Evolutionary conservation across 2,113 vertebrate genomes (phyloP).

Genomic region (Ornithorhynchus anatinus): DNA sequence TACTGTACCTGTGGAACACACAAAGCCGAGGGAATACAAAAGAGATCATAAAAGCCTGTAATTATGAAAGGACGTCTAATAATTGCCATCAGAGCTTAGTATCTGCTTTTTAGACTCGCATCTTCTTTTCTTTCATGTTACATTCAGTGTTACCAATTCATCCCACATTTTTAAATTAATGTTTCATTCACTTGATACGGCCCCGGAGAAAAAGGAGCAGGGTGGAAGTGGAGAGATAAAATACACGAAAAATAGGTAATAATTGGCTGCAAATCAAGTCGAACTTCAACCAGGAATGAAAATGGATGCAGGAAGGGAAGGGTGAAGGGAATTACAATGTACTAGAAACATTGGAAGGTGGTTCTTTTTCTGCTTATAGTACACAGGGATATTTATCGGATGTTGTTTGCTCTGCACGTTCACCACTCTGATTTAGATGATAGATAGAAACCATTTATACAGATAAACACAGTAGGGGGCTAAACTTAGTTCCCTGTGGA

Average conservation of each 20-base stretch:
- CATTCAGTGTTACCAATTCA: conserved; percentile 55
- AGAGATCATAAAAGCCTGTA: background rate
- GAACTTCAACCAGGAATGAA: conserved; percentile 42
- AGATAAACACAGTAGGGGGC: conserved; percentile 75
- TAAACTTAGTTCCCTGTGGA: conserved; percentile 72
- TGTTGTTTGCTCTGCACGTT: conserved; percentile 57
- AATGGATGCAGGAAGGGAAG: conserved; percentile 21
- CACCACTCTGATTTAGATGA: conserved; percentile 76
- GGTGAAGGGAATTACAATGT: conserved; percentile 29
- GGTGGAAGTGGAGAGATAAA: conserved; percentile 31
- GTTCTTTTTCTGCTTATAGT: conserved; percentile 29
- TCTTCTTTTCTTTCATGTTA: conserved; percentile 58
- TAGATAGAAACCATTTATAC: conserved; percentile 79
- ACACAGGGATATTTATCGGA: conserved; percentile 47
- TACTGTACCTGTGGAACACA: background rate
- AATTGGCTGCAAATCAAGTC: conserved; percentile 59
- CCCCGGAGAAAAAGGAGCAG: conserved; percentile 30
- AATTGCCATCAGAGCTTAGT: background rate
- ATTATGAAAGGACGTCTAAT: background rate
- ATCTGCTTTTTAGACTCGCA: conserved; percentile 48
- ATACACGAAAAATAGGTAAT: conserved; percentile 29
- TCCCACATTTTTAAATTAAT: conserved; percentile 40
- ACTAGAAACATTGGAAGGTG: background rate
- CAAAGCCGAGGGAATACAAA: background rate
- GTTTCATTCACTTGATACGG: conserved; percentile 29